These are phyloP conservation scores for Drosophila bocki DNA, from an alignment of 1,140 invertebrate genomes.

Conservation along the genomic window DNA sequence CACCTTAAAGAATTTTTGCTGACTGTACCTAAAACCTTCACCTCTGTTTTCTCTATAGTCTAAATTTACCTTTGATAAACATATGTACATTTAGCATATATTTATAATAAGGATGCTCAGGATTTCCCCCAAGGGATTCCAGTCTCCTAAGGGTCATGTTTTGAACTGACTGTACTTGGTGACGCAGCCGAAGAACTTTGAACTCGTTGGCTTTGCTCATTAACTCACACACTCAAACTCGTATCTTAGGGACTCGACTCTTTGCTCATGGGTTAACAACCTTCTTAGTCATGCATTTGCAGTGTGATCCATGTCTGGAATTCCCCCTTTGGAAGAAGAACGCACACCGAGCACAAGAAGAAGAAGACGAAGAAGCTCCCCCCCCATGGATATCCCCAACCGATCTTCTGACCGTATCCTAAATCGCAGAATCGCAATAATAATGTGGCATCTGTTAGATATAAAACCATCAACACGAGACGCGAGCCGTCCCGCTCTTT, in stretches of 20 bases:
- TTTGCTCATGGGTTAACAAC: constrained; percentile 23
- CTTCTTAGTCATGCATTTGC: constrained; percentile 31
- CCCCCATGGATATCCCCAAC: constrained; percentile 6
- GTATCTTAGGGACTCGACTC: constrained; percentile 1
- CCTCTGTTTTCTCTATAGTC: too few relatives aligned
- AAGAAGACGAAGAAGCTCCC: neutral
- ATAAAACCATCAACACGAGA: constrained; percentile 74
- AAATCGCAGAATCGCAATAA: constrained; percentile 31
- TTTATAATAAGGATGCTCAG: neutral
- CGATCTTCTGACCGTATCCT: constrained; percentile 39
- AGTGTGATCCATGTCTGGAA: constrained; percentile 32
- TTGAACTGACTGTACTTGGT: constrained; percentile 16
- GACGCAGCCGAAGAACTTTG: constrained; percentile 18
- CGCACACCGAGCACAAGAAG: constrained; percentile 13
- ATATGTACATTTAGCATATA: neutral
- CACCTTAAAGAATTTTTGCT: neutral
- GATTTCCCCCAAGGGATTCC: neutral
- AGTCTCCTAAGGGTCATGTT: neutral
- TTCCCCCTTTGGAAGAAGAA: constrained; percentile 28
- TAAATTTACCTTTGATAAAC: neutral
- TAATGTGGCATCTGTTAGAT: constrained; percentile 66
- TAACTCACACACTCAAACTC: constrained; percentile 6
- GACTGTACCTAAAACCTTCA: neutral
- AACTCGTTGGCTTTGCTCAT: constrained; percentile 18
- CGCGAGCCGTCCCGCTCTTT: constrained; percentile 20